Evolutionary conservation across 2,113 vertebrate genomes (phyloP), one percentile per base, ranked within the genome.

Genomic region (Mus pahari): DNA sequence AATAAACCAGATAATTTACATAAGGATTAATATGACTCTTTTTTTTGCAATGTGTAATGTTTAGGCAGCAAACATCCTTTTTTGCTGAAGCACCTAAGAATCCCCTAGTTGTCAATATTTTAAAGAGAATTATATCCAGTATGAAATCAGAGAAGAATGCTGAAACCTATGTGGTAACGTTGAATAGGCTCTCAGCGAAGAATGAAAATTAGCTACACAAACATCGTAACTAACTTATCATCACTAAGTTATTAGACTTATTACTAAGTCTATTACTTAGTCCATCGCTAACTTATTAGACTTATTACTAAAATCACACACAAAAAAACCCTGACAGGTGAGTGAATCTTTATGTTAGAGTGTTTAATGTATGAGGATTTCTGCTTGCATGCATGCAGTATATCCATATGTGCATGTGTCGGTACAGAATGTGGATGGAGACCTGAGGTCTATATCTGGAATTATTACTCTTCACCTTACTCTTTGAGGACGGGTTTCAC

Each of bases 151-250:
- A 82, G 22, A 12, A 81, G 16, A 75, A 50, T 45, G n/a, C 14
- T 19, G 83, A n/a, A 90, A 73, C 22, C 55, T 78, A 81, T 20
- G 86, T 77, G 82, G 11, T 66, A 64, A 31, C 87, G 93, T 86
- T 96, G 24, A 83, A 70, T 66, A 96, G 16, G 2, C 62, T 13
- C 42, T 81, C 50, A 66, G 16, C 91, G 14, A 62, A 20, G 24
- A 10, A 74, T 68, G 16, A 36, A 90, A 94, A 97, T 62, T 62
- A 95, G 14, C 3, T 92, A 50, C 55, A 60, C 36, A n/a, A 90
- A 90, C 70, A 68, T 90, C 60, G 90, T 62, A n/a, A n/a, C n/a
- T n/a, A n/a, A n/a, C n/a, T n/a, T n/a, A n/a, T n/a, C n/a, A n/a
- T n/a, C n/a, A n/a, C n/a, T n/a, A n/a, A n/a, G n/a, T 89, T 91